These are phyloP conservation scores for Unio delphinus DNA, from an alignment of 2,888 invertebrate species.

Conservation along the genomic window DNA sequence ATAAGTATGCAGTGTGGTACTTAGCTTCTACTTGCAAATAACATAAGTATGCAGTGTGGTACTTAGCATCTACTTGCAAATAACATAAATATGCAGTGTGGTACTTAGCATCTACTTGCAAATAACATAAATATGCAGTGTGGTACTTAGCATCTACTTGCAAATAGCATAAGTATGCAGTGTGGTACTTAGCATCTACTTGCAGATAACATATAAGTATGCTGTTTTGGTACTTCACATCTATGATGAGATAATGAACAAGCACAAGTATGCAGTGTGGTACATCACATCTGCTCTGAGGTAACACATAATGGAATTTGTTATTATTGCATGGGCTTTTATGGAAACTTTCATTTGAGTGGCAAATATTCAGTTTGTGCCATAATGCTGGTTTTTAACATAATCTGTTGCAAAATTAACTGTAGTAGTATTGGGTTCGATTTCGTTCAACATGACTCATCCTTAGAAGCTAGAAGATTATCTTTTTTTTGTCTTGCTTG, in stretches of 20 bases:
- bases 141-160: conserved; percentile 25
- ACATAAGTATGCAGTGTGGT: conserved; percentile 35
- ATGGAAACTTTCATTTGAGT: not conserved
- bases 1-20: conserved; percentile 36
- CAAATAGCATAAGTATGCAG: conserved; percentile 46
- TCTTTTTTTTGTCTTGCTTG: too few species aligned
- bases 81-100: conserved; percentile 36
- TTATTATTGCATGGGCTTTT: not conserved
- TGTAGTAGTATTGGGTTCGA: too few species aligned
- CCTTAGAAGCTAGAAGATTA: too few species aligned
- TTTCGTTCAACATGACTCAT: too few species aligned
- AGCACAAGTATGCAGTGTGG: too few species aligned
- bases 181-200: conserved; percentile 40
- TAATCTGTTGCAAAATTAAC: too few species aligned
- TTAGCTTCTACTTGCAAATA: conserved; percentile 50
- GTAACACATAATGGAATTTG: conserved; percentile 20
- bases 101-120: conserved; percentile 19
- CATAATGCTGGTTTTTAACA: too few species aligned
- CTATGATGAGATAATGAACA: too few species aligned
- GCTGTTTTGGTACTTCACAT: conserved; percentile 36
- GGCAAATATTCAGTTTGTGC: not conserved
- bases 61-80: conserved; percentile 47
- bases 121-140: too few species aligned
- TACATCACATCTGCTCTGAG: conserved; percentile 34
- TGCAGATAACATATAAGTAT: conserved; percentile 46